Conservation (phyloP, 2,888 invertebrate species). For the Spodoptera littoralis region DNA sequence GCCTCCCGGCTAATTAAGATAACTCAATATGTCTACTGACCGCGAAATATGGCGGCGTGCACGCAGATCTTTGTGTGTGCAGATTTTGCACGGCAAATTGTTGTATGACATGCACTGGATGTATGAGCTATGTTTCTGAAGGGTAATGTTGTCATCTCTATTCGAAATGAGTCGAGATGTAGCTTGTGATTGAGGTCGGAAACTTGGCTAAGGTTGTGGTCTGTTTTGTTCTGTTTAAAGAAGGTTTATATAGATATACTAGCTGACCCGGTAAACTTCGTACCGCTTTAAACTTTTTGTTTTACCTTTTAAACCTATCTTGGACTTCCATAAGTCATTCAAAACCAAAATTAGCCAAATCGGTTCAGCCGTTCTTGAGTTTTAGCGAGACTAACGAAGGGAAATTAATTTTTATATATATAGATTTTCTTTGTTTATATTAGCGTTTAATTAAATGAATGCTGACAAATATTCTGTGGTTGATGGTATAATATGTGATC, state of each 20-base stretch:
- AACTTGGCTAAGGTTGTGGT: slow-evolving; percentile 7
- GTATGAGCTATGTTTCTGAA: slow-evolving; percentile 39
- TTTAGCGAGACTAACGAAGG: no score
- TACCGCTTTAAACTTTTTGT: no score
- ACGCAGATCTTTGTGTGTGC: slow-evolving; percentile 64
- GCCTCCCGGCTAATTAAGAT: slow-evolving; percentile 70
- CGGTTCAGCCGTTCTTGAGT: no score
- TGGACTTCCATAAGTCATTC: no score
- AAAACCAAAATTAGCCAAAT: no score
- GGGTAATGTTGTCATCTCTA: slow-evolving; percentile 49
- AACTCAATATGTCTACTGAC: slow-evolving; percentile 70
- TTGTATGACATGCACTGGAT: slow-evolving; percentile 58
- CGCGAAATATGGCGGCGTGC: slow-evolving; percentile 69
- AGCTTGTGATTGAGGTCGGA: neutral
- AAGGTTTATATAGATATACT: neutral
- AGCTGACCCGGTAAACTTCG: no score
- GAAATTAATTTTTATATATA: no score
- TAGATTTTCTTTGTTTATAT: no score
- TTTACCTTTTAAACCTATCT: no score
- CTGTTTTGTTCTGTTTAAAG: slow-evolving; percentile 12
- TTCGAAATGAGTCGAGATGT: slow-evolving; percentile 34
- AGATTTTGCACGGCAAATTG: slow-evolving; percentile 66
- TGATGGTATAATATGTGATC: no score
- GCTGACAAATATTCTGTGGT: no score
- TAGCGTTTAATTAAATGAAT: no score